Base-by-base conservation (phyloP, 2,888 invertebrate genomes). In the Laspeyria flexula region DNA sequence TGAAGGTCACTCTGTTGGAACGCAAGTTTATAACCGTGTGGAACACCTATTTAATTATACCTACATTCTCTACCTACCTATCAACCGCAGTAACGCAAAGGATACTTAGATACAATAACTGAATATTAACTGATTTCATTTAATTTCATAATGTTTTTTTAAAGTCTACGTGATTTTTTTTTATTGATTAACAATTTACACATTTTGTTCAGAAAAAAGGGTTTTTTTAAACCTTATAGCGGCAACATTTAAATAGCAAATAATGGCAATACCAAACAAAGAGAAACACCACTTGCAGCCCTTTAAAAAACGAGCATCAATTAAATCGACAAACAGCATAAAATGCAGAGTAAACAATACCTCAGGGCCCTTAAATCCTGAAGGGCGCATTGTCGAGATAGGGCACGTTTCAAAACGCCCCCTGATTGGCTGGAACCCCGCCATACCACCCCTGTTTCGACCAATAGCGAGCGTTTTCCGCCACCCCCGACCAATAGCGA, bases 261-360 rank as follows among this genome's bases (percentile, higher is more conserved):
- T 35, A 18, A 50, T 50, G 45, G 27, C 30, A 21, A 18, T 13
- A 3, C 13, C 31, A 31, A 21, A 30, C 29, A 68, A 63, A 55
- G 60, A 60, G 57, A 60, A 61, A 55, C 46, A 64, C 60, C 71
- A 68, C 68, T 66, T 67, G 68, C 70, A 64, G 66, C 61, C 66
- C 65, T 79, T 77, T 72, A 81, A 81, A 83, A 84, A 83, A 78
- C 76, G 81, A 79, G 80, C 84, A 86, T 86, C 86, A 85, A 87
- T 87, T 87, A 87, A 83, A 78, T 81, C 74, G 81, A 83, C 90
- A 91, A 91, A 91, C 90, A 91, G 82, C 67, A 54, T 76, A 83
- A 87, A 90, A 88, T 81, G 90, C 90, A 84, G 66, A 81, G 87
- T 84, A 90, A 91, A 91, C 91, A 90, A 65, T 82, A 81, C 83